Percentiles rank a stretch among this genome's conserved stretches.
Conservation (phyloP, 2,888 invertebrate species). For the Drosophila nr. perissopoda region DNA sequence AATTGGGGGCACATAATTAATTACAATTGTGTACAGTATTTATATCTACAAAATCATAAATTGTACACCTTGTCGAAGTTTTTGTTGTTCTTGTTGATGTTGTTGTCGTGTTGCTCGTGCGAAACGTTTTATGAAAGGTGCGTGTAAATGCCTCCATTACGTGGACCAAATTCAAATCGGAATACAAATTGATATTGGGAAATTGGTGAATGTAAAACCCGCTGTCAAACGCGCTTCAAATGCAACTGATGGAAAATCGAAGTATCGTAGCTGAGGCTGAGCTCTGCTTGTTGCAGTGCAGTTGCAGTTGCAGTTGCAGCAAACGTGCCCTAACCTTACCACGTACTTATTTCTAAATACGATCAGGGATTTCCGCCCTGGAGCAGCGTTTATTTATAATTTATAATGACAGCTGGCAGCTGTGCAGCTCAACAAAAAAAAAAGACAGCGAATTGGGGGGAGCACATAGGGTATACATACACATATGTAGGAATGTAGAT, state of each 20-base stretch:
- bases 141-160: conserved; percentile 67
- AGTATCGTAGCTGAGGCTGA: conserved; percentile 16
- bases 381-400: conserved; percentile 41
- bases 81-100: conserved; percentile 54
- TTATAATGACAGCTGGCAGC: conserved; percentile 12
- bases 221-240: conserved; percentile 44
- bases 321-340: background rate
- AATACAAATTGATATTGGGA: background rate
- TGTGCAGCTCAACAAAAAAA: conserved; percentile 3
- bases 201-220: conserved; percentile 1
- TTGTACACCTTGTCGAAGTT: conserved; percentile 44
- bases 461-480: background rate
- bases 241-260: conserved; percentile 27
- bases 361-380: conserved; percentile 44
- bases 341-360: conserved; percentile 23
- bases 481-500: background rate
- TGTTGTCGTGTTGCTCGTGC: conserved; percentile 37
- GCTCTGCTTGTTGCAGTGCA: conserved; percentile 3
- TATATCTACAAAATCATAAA: conserved; percentile 14
- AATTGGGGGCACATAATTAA: background rate
- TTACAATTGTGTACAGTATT: background rate
- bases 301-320: conserved; percentile 1
- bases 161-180: background rate
- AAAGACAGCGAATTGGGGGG: background rate
- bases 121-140: conserved; percentile 67